Base-by-base conservation (phyloP, 2,888 invertebrate genomes). In the Ernsta delagoae region DNA sequence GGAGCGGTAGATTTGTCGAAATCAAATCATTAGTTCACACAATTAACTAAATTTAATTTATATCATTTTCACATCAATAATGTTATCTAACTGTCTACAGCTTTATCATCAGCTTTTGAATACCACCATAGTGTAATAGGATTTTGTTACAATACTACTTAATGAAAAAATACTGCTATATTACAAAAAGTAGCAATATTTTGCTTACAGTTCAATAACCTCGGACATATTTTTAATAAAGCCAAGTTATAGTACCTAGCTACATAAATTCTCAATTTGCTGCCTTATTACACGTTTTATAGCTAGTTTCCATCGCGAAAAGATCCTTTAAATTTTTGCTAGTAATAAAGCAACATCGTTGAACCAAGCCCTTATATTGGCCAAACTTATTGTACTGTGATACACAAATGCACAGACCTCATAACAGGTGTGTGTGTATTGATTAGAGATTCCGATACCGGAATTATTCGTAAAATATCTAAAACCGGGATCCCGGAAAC, bases 341-440 rank as follows among this genome's bases (percentile, higher is more conserved):
- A 48, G 48, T 12, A 48, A 48, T 16, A 54, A 31, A 9, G 54
- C 9, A 54, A 54, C 31, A 31, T 31, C 8, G 11, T 3, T 9
- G 3, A 54, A 11, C 39, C 53, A 6, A 48, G 6, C 43, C 54
- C 24, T 54, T 54, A 56, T 31, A 63, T 63, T 16, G 11, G 34
- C 59, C n/a, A 11, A 65, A 43, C 54, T 12, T 60, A 67, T 67
- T 67, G 60, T 61, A 61, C 56, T 11, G 24, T 36, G 43, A 67
- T 45, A 59, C 45, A 59, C 67, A 54, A 50, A 65, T 66, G 66
- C 66, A 60, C 43, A 45, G 61, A 61, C 45, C 56, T 54, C 59
- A 54, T 60, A 67, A 66, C 60, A 43, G 56, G 56, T 43, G 59
- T 39, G n/a, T 16, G 59, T 39, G n/a, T 16, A 48, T 73, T 11